Base-by-base conservation (phyloP, 2,113 vertebrate species). In the Anhinga rufa region DNA sequence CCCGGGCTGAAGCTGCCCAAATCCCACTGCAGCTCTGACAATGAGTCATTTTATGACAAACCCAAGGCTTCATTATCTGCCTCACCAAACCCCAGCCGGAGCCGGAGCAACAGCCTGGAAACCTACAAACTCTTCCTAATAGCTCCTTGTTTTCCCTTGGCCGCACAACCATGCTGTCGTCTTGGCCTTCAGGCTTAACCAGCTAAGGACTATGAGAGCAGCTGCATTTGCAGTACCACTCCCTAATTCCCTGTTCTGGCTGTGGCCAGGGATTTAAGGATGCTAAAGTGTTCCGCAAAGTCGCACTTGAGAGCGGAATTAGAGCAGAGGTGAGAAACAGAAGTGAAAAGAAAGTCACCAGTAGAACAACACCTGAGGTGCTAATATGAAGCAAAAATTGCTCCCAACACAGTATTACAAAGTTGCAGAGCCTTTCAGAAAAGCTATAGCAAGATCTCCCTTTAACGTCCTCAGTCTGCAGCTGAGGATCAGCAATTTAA, bases 1-100 rank as follows among this genome's bases (percentile, higher is more conserved):
- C 88, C 81, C 1, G 91, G 95, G 88, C 83, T 84, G 76, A 95
- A 51, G 91, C 78, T 92, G 95, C 94, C 91, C 62, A 86, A 95
- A 91, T 92, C 95, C 88, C 92, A 70, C 2, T 0, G 22, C 95
- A 88, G 94, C 80, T 72, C 86, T 96, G 96, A 80, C 88, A 94
- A 42, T 94, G 94, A 97, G 71, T 96, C 96, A 94, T 44, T 93
- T 88, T 40, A 42, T 83, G 94, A 92, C 96, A 88, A 93, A 92
- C 88, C 88, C 94, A 92, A 92, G 95, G 88, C 86, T 93, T 93
- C 94, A 92, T 95, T 92, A 93, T 83, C 91, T 92, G 95, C 96
- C 94, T 94, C 96, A 74, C 79, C 95, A 93, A 95, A 83, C 29
- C 82, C 85, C 93, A 93, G 94, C 40, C 48, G 1, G 91, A 72